Percentiles rank a stretch among this genome's conserved stretches.
Evolutionary conservation across 2,797 vertebrate genomes (phyloP).

Genomic region (Agapornis canus): DNA sequence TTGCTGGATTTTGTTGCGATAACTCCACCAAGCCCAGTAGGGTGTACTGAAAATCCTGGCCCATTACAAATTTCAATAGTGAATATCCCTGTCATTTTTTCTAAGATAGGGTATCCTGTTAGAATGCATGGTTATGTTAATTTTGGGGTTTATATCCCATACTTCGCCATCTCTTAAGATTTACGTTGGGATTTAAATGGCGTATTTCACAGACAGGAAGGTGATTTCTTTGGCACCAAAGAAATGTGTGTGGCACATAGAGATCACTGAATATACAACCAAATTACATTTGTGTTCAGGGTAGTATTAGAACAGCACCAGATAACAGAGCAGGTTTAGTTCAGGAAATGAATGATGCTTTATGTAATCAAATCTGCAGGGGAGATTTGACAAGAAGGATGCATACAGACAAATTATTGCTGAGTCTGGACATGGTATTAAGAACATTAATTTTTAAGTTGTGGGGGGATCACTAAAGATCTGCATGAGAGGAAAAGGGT

Average conservation of each 20-base stretch:
- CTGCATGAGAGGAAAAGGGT: not conserved
- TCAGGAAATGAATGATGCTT: slow-evolving; percentile 39
- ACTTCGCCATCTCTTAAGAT: not conserved
- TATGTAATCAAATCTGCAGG: slow-evolving; percentile 18
- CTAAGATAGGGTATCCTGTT: not conserved
- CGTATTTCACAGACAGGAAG: not conserved
- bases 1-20: not conserved
- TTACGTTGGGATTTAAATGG: not conserved
- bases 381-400: slow-evolving; percentile 9
- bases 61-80: not conserved
- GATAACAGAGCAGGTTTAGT: slow-evolving; percentile 12
- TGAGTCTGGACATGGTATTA: not conserved
- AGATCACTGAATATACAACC: not conserved
- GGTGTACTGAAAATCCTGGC: not conserved
- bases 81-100: not conserved
- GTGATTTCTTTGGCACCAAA: not conserved
- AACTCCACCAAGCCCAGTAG: not conserved
- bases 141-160: not conserved
- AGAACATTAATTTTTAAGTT: slow-evolving; percentile 3
- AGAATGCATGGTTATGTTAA: not conserved
- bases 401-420: not conserved
- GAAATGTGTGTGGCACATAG: not conserved
- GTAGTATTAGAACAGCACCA: slow-evolving; percentile 34
- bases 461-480: not conserved
- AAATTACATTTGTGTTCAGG: not conserved